Base-by-base conservation (phyloP, 2,113 vertebrate species). In the Pseudolaguvia tuberculata region DNA sequence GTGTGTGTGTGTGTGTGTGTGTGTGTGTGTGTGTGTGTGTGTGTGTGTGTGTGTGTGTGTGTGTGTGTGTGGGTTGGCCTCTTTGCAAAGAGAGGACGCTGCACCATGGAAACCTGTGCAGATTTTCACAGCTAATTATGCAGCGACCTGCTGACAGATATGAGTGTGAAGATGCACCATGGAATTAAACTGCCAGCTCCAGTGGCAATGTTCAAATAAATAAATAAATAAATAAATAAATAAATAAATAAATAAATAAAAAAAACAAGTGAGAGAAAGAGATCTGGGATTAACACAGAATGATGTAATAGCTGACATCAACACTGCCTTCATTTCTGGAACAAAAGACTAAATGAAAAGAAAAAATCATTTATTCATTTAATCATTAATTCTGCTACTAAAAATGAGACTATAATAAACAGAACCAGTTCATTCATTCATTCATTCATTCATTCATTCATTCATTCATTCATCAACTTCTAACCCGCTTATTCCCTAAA, bases 161-260 rank as follows among this genome's bases (percentile, higher is more conserved):
- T 76, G 72, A 81, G 69, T 73, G 80, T 23, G 69, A 81, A 79
- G 73, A 79, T 80, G 80, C 79, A 84, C 87, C 87, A 86, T 87
- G 84, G 87, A 89, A 91, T 84, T 85, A 82, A 83, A 72, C 79
- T 79, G 77, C 79, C 79, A 79, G 74, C 62, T 72, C 66, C 70
- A 45, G 79, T 65, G 62, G 73, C 66, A 66, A 65, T 71, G 79
- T 74, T 75, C 62, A 56, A 62, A 47, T 62, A 52, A 59, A 62
- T 21, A 59, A 48, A n/a, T n/a, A n/a, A n/a, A n/a, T n/a, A n/a
- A n/a, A n/a, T n/a, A n/a, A n/a, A n/a, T n/a, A n/a, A n/a, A n/a
- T n/a, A n/a, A n/a, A n/a, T n/a, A n/a, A n/a, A n/a, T n/a, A n/a
- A n/a, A n/a, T n/a, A 75, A 67, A 45, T 7, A 45, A 23, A 74